Conservation (phyloP, 1,140 invertebrate genomes). For the Drosophila kohkoa region DNA sequence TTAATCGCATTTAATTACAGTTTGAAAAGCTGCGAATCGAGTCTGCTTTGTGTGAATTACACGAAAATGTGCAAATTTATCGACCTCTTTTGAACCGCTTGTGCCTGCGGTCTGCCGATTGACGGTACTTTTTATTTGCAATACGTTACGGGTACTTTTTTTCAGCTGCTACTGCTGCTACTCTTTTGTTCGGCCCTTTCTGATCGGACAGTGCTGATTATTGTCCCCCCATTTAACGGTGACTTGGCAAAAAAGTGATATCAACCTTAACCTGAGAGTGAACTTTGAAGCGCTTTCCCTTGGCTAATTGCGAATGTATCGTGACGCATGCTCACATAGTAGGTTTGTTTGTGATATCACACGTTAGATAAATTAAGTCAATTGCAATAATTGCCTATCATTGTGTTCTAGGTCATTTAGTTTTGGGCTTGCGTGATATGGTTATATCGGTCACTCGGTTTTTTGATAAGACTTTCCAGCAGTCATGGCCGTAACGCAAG, state of each 20-base stretch:
- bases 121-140: slow-evolving; percentile 45
- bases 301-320: slow-evolving; percentile 8
- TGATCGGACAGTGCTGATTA: slow-evolving; percentile 15
- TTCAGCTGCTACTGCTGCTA: slow-evolving; percentile 13
- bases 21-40: not conserved
- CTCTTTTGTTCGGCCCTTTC: slow-evolving; percentile 20
- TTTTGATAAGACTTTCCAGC: slow-evolving; percentile 14
- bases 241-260: slow-evolving; percentile 15
- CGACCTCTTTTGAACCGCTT: slow-evolving; percentile 42
- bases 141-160: slow-evolving; percentile 41
- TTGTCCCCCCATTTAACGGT: not conserved
- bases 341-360: not conserved
- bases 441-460: slow-evolving; percentile 21
- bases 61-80: slow-evolving; percentile 35
- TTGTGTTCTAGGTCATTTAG: slow-evolving; percentile 24
- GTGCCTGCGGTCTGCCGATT: not conserved
- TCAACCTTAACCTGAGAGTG: slow-evolving; percentile 16
- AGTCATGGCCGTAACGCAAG: slow-evolving; percentile 1
- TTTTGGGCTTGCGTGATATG: not conserved
- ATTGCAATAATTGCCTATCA: slow-evolving; percentile 23
- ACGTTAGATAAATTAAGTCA: slow-evolving; percentile 7
- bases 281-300: slow-evolving; percentile 29
- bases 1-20: slow-evolving; percentile 12
- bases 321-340: slow-evolving; percentile 17
- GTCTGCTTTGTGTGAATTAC: slow-evolving; percentile 38